Evolutionary conservation across 2,113 vertebrate species (phyloP), one percentile per base, ranked within the genome.

Genomic region (Eulemur rufifrons): DNA sequence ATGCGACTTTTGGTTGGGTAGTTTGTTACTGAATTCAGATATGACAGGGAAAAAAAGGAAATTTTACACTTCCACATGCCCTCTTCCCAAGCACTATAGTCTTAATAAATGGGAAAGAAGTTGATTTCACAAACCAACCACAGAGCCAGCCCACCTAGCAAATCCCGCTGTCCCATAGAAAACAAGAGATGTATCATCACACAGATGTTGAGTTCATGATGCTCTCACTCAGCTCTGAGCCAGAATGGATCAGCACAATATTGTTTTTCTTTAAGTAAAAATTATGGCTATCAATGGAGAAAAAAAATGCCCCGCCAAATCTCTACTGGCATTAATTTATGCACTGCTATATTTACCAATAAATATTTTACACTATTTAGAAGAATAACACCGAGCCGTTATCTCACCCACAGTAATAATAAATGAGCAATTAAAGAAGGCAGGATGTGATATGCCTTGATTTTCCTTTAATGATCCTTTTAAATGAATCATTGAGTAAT

Each of bases 291-390:
- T 92, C 85, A 8, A 52, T 80, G 77, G 86, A 93, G 90, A 56
- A 20, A 56, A 78, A 95, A 88, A 89, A 90, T 54, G 54, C 13
- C 29, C 90, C 64, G 97, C 95, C 80, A 95, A 87, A 97, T 91
- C 95, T 97, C 88, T 91, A 89, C 74, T 80, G 73, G 82, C 81
- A 92, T 96, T 97, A 97, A 98, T 98, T 98, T 97, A 94, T 93
- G 59, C 15, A 0, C 86, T 14, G 6, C 0, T 3, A 74, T 95
- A 92, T 97, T 98, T 97, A 86, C 92, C 96, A 96, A 97, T 98
- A 98, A 98, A 98, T 98, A 98, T 98, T 98, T 98, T 93, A 98
- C 83, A 68, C 93, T 76, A 78, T 97, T 94, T 95, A 81, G 34
- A 90, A 95, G 85, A 97, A 86, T 66, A 97, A 96, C 80, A 97